A percentile compares a stretch with the other conserved stretches of the same genome.
phyloP scores from a whole-genome alignment of 2,797 vertebrate genomes.

The Liparis tanakae region DNA sequence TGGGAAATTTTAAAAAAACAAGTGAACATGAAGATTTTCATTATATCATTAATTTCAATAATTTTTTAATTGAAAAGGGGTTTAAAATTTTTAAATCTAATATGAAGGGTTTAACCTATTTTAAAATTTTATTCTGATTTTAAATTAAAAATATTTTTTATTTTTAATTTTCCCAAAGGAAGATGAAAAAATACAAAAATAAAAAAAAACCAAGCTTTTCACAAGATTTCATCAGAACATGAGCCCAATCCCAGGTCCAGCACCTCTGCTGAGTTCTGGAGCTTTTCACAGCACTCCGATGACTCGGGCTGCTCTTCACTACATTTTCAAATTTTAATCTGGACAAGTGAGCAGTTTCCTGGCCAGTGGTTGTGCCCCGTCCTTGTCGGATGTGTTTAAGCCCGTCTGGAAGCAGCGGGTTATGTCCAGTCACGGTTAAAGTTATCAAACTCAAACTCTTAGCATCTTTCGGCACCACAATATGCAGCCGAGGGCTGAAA shows the following conservation, averaged over 20 bases:
- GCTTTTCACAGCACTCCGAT: slow-evolving; percentile 41
- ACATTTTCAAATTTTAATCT: slow-evolving; percentile 46
- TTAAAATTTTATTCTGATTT: no score
- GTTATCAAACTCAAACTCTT: slow-evolving; percentile 59
- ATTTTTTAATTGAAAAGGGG: no score
- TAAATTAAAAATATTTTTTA: no score
- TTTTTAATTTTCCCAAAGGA: no score
- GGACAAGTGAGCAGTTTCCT: slow-evolving; percentile 23
- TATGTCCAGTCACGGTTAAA: slow-evolving; percentile 59
- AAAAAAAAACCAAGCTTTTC: slow-evolving; percentile 58
- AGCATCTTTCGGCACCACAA: background rate
- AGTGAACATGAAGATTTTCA: no score
- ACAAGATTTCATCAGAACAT: slow-evolving; percentile 55
- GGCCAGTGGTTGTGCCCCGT: slow-evolving; percentile 38
- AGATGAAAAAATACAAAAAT: no score
- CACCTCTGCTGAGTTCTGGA: slow-evolving; percentile 41
- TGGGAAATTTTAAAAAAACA: no score
- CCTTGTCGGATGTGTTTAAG: slow-evolving; percentile 50
- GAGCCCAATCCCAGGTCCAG: slow-evolving; percentile 39
- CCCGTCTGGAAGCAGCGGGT: slow-evolving; percentile 59
- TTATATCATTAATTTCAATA: no score
- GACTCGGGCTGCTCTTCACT: slow-evolving; percentile 28
- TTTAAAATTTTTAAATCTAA: no score
- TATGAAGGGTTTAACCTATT: no score
- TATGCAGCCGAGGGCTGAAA: background rate